phyloP scores from a whole-genome alignment of 2,797 vertebrate species.

The Micrastur ruficollis region DNA sequence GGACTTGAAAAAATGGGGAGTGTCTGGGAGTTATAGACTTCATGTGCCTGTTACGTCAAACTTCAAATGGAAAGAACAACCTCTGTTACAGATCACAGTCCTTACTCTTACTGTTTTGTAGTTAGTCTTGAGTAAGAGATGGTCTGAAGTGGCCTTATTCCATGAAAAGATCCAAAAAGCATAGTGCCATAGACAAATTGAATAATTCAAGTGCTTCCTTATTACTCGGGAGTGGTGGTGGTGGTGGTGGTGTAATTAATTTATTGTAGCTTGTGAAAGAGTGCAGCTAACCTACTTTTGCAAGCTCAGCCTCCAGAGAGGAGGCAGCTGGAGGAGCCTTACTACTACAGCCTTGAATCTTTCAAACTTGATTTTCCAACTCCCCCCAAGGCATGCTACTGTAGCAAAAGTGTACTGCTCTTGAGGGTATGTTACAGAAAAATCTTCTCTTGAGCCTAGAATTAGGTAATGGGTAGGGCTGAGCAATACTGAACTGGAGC shows the following conservation, averaged over 20 bases:
- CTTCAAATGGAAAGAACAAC: background rate
- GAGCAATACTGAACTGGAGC: background rate
- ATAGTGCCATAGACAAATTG: background rate
- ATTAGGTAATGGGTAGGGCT: background rate
- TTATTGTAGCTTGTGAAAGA: slow-evolving; percentile 7
- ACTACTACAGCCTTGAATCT: background rate
- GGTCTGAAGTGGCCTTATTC: background rate
- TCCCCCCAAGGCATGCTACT: background rate
- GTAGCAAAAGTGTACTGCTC: background rate
- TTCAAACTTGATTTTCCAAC: background rate
- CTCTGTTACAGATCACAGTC: background rate
- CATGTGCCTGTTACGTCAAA: background rate
- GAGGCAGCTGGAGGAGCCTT: background rate
- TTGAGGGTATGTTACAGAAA: background rate
- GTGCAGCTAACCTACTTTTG: slow-evolving; percentile 30
- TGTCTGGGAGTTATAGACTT: background rate
- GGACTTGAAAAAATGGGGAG: background rate
- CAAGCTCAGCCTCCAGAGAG: slow-evolving; percentile 1
- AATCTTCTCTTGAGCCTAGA: background rate
- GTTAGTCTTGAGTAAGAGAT: background rate
- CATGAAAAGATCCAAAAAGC: background rate
- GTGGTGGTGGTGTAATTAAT: background rate
- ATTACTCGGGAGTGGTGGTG: background rate
- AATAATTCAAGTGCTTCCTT: background rate
- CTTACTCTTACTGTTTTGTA: background rate